Evolutionary conservation across 2,797 vertebrate genomes (phyloP).

Genomic region (Picus viridis): DNA sequence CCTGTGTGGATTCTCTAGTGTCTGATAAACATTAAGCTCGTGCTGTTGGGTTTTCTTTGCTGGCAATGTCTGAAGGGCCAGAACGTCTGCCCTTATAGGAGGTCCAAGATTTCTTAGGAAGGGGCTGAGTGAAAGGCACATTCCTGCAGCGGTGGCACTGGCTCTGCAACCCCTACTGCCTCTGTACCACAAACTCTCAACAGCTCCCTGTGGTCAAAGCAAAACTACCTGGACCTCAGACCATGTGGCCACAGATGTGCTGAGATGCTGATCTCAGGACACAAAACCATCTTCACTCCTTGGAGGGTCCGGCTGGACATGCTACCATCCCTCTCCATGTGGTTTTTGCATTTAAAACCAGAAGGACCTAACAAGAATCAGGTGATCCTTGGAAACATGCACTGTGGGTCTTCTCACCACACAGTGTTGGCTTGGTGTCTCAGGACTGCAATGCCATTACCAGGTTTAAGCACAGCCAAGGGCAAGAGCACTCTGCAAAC

Average conservation of each 20-base stretch:
- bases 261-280: background rate
- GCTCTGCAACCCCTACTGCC: background rate
- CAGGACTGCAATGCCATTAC: background rate
- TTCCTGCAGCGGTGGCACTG: background rate
- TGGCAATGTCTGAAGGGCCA: background rate
- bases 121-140: background rate
- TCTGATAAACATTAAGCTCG: background rate
- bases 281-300: background rate
- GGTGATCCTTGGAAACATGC: background rate
- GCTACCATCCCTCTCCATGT: background rate
- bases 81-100: background rate
- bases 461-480: background rate
- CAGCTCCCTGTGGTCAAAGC: background rate
- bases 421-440: fast-evolving
- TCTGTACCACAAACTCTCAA: background rate
- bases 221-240: background rate
- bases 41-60: background rate
- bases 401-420: fast-evolving
- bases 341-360: background rate
- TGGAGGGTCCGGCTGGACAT: fast-evolving
- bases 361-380: background rate
- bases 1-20: background rate
- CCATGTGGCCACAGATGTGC: background rate
- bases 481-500: background rate
- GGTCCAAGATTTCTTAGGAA: background rate